These are phyloP conservation scores for Percina caprodes DNA, from an alignment of 2,113 vertebrate genomes.

Conservation along the genomic window DNA sequence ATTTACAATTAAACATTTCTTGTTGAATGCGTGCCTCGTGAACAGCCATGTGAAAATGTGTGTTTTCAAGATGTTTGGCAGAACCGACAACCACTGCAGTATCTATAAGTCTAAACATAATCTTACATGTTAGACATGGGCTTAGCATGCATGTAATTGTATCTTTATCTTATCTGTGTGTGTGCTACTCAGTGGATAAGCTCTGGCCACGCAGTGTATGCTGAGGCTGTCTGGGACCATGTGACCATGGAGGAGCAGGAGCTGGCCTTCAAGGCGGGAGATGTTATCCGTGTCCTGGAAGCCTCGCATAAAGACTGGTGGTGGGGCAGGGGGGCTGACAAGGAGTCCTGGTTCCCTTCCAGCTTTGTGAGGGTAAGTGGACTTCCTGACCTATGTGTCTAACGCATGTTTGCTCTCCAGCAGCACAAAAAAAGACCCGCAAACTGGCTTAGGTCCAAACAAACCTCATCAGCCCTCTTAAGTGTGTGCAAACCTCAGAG, in stretches of 20 bases:
- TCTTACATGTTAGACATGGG: conserved; percentile 63
- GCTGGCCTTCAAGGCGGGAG: conserved; percentile 96
- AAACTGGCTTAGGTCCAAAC: conserved; percentile 68
- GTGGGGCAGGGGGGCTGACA: conserved; percentile 93
- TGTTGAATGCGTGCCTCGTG: background rate
- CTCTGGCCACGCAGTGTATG: conserved; percentile 85
- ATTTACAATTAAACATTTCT: conserved; percentile 35
- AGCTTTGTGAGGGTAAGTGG: conserved; percentile 94
- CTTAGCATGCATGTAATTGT: conserved; percentile 71
- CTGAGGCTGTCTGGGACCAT: conserved; percentile 98
- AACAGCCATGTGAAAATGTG: conserved; percentile 37
- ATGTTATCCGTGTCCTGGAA: conserved; percentile 95
- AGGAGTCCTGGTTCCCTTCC: conserved; percentile 96
- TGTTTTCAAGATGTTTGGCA: conserved; percentile 61
- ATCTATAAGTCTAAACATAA: conserved; percentile 56
- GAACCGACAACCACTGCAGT: conserved; percentile 15
- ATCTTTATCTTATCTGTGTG: conserved; percentile 64
- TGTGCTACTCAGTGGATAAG: conserved; percentile 73
- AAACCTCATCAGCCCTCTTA: conserved; percentile 45
- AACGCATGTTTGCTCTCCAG: conserved; percentile 63
- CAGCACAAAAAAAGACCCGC: conserved; percentile 53
- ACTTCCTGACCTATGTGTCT: conserved; percentile 62
- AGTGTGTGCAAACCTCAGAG: conserved; percentile 26
- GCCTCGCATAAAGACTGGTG: conserved; percentile 97
- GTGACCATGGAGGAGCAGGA: conserved; percentile 99